These are phyloP conservation scores for Conistra vaccinii DNA, from an alignment of 2,888 invertebrate genomes.

Conservation along the genomic window DNA sequence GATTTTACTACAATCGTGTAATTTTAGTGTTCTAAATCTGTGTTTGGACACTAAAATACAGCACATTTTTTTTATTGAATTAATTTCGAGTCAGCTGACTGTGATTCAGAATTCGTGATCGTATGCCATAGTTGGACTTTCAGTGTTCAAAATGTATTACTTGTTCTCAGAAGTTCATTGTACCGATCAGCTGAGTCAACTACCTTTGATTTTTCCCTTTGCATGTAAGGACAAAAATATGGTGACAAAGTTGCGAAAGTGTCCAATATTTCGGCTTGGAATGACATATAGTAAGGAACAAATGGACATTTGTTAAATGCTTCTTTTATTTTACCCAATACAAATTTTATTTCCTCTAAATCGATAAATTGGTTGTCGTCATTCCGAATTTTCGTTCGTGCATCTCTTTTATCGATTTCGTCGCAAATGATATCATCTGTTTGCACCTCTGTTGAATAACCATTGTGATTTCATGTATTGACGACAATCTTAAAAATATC, in stretches of 20 bases:
- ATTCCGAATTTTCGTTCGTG: slow-evolving; percentile 66
- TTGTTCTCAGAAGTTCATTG: slow-evolving; percentile 85
- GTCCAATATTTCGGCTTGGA: slow-evolving; percentile 76
- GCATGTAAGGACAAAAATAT: slow-evolving; percentile 73
- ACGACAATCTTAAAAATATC: slow-evolving; percentile 70
- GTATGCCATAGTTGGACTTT: slow-evolving; percentile 71
- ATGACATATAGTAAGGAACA: slow-evolving; percentile 69
- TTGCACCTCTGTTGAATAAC: slow-evolving; percentile 67
- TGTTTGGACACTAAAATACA: slow-evolving; percentile 44
- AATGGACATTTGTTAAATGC: slow-evolving; percentile 64
- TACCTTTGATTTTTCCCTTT: slow-evolving; percentile 73
- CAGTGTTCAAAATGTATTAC: slow-evolving; percentile 74
- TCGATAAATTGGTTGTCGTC: slow-evolving; percentile 68
- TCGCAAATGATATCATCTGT: slow-evolving; percentile 79
- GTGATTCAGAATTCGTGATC: slow-evolving; percentile 74
- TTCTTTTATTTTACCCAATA: slow-evolving; percentile 59
- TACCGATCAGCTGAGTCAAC: slow-evolving; percentile 87
- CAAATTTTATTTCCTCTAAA: slow-evolving; percentile 62
- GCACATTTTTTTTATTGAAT: slow-evolving; percentile 48
- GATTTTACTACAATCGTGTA: slow-evolving; percentile 51
- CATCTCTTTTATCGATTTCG: slow-evolving; percentile 74
- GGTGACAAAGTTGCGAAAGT: slow-evolving; percentile 81
- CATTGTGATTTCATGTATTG: slow-evolving; percentile 63
- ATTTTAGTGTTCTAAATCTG: slow-evolving; percentile 40
- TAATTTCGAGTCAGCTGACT: slow-evolving; percentile 66